These are phyloP conservation scores for Myrmecobius fasciatus DNA, from an alignment of 2,113 vertebrate species.

Conservation along the genomic window DNA sequence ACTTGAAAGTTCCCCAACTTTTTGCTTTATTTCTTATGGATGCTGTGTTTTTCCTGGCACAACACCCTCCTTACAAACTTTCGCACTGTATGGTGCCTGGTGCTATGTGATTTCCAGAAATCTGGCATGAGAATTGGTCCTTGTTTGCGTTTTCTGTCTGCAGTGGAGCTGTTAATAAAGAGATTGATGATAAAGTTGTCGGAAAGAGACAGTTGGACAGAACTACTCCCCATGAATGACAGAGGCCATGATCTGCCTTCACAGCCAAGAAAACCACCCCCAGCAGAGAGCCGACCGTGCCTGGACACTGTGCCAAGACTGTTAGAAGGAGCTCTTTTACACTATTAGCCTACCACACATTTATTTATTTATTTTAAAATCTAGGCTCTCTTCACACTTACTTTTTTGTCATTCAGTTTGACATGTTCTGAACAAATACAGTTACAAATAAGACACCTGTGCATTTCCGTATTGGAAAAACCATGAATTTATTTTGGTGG, in stretches of 20 bases:
- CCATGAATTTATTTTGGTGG: neutral
- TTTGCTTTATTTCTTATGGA: conserved; percentile 38
- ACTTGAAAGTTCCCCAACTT: conserved; percentile 50
- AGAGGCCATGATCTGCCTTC: conserved; percentile 93
- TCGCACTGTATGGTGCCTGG: conserved; percentile 69
- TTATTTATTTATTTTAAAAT: conserved; percentile 15
- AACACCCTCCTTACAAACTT: conserved; percentile 59
- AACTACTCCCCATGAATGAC: conserved; percentile 93
- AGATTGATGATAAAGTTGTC: conserved; percentile 97
- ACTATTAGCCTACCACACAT: conserved; percentile 56
- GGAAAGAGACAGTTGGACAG: conserved; percentile 98
- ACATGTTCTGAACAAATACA: neutral
- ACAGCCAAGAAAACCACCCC: conserved; percentile 87
- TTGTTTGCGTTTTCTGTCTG: conserved; percentile 86
- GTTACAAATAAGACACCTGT: neutral
- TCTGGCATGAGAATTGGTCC: conserved; percentile 82
- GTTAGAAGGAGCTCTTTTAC: conserved; percentile 44
- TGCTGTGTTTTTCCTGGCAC: conserved; percentile 65
- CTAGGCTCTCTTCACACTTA: neutral
- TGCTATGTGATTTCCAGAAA: conserved; percentile 81
- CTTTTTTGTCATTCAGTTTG: neutral
- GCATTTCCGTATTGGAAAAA: neutral
- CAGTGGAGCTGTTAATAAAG: conserved; percentile 96
- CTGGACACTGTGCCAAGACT: conserved; percentile 88
- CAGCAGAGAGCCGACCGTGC: conserved; percentile 84